These are phyloP conservation scores for Cheilinus undulatus DNA, from an alignment of 2,113 vertebrate genomes.

Conservation along the genomic window DNA sequence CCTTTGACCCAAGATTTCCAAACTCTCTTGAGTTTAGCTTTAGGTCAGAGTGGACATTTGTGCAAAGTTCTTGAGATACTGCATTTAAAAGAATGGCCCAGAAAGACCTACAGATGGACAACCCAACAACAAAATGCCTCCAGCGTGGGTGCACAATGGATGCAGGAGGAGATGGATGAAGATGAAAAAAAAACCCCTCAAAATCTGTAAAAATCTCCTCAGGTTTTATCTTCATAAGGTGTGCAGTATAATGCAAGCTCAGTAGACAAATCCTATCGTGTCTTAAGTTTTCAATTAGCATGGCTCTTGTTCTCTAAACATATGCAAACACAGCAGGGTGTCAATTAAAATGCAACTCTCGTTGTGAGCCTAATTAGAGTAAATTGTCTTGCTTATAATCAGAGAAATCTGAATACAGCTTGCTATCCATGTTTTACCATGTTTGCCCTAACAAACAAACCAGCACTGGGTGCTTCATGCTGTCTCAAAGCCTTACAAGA, in stretches of 20 bases:
- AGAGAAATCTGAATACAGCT: conserved; percentile 79
- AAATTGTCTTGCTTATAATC: conserved; percentile 81
- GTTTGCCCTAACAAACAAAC: conserved; percentile 74
- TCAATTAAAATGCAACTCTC: conserved; percentile 85
- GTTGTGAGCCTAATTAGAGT: conserved; percentile 85
- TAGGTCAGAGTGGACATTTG: too few species aligned
- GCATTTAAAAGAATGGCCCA: too few species aligned
- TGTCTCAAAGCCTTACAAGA: conserved; percentile 35
- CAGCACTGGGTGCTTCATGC: conserved; percentile 43
- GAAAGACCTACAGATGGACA: too few species aligned
- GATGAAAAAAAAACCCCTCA: conserved; percentile 34
- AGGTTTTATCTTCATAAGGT: conserved; percentile 69
- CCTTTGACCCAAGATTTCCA: too few species aligned
- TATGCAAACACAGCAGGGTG: conserved; percentile 85
- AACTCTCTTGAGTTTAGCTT: too few species aligned
- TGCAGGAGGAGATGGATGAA: background rate
- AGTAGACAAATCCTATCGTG: conserved; percentile 79
- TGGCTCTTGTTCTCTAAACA: conserved; percentile 84
- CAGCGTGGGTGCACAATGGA: too few species aligned
- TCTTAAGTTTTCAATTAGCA: conserved; percentile 88
- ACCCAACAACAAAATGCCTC: too few species aligned
- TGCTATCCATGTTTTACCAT: conserved; percentile 59
- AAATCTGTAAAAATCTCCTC: conserved; percentile 40
- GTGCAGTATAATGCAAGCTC: conserved; percentile 65
- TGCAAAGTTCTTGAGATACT: too few species aligned